These are phyloP conservation scores for Phengaris arion DNA, from an alignment of 2,888 invertebrate genomes.

Conservation along the genomic window DNA sequence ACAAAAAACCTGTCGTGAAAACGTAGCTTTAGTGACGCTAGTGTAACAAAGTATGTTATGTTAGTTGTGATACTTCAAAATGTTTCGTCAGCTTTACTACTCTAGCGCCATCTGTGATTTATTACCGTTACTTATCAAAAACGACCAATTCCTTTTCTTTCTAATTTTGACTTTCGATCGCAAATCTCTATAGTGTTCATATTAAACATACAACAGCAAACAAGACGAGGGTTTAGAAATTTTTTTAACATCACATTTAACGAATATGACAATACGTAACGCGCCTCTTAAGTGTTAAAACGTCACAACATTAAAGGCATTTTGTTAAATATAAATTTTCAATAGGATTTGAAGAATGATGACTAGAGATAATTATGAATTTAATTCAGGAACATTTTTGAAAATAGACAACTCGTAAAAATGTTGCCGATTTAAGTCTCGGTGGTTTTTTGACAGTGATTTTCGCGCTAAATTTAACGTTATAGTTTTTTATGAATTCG, in stretches of 20 bases:
- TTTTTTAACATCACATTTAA: background rate
- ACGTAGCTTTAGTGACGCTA: too few species aligned
- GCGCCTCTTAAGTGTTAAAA: background rate
- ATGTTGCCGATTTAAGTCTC: background rate
- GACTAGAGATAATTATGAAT: conserved; percentile 3
- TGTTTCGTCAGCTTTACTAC: too few species aligned
- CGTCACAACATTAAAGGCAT: background rate
- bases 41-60: too few species aligned
- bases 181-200: background rate
- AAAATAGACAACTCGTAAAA: background rate
- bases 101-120: too few species aligned
- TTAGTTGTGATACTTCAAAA: too few species aligned
- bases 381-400: background rate
- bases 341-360: background rate
- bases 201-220: background rate
- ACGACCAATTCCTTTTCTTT: too few species aligned
- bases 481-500: background rate
- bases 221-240: background rate
- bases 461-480: background rate
- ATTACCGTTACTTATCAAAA: too few species aligned
- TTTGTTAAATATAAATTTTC: background rate
- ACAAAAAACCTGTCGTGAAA: too few species aligned
- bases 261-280: background rate
- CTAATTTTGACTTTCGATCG: too few species aligned
- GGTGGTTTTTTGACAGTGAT: background rate